These are phyloP conservation scores for Corydoras maculifer DNA, from an alignment of 2,113 vertebrate genomes.

Conservation along the genomic window DNA sequence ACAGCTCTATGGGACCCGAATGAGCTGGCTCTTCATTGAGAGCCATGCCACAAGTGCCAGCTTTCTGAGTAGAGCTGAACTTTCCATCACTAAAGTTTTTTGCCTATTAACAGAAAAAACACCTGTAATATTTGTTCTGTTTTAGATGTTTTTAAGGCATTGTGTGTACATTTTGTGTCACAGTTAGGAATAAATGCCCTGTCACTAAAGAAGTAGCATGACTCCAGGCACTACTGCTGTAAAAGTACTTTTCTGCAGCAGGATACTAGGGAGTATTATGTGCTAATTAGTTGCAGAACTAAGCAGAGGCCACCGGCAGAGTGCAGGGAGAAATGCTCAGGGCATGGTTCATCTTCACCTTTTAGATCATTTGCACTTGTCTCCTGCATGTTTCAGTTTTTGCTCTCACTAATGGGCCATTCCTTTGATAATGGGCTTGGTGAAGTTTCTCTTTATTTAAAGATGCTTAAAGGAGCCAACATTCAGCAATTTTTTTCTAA, in stretches of 20 bases:
- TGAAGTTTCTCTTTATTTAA: conserved; percentile 15
- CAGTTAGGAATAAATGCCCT: neutral
- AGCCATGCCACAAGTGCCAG: too few relatives aligned
- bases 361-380: conserved; percentile 38
- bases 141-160: too few relatives aligned
- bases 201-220: conserved; percentile 10
- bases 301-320: conserved; percentile 49
- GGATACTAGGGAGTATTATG: conserved; percentile 55
- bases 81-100: too few relatives aligned
- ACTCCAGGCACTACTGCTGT: conserved; percentile 21
- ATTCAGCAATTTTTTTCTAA: conserved; percentile 17
- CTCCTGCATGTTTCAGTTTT: conserved; percentile 18
- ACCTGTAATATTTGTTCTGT: too few relatives aligned
- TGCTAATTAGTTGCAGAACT: conserved; percentile 58
- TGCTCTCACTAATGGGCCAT: conserved; percentile 7
- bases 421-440: conserved; percentile 12
- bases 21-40: too few relatives aligned
- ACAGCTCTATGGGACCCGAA: too few relatives aligned
- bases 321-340: conserved; percentile 5
- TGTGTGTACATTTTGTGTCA: conserved; percentile 38
- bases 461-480: conserved; percentile 21
- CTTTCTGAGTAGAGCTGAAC: too few relatives aligned
- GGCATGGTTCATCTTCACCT: conserved; percentile 29
- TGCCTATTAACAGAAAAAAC: too few relatives aligned
- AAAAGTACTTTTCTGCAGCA: conserved; percentile 35